Percentiles rank a stretch among this genome's conserved stretches.
Evolutionary conservation across 2,113 vertebrate genomes (phyloP).

Genomic region (Uropsilus gracilis): DNA sequence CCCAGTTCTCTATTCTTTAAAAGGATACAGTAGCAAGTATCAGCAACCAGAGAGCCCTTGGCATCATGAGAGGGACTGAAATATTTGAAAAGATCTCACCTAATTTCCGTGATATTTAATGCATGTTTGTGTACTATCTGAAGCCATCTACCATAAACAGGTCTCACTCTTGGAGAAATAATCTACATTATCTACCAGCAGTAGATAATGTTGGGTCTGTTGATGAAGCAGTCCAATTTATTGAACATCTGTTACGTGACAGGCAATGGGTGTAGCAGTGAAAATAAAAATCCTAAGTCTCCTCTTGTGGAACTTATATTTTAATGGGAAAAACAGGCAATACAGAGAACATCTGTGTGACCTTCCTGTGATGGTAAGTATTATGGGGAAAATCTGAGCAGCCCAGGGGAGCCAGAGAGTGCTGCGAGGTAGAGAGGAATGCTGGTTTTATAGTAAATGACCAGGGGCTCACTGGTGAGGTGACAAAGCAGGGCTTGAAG

Average conservation of each 20-base stretch:
- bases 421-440: not conserved
- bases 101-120: not conserved
- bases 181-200: not conserved
- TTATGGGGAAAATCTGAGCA: conserved; percentile 12
- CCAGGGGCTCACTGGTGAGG: conserved; percentile 16
- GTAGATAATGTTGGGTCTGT: not conserved
- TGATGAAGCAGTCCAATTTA: not conserved
- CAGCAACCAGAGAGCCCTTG: not conserved
- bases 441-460: not conserved
- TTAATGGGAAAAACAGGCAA: not conserved
- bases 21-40: not conserved
- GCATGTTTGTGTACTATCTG: not conserved
- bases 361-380: not conserved
- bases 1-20: not conserved
- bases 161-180: not conserved
- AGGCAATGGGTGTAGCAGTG: not conserved
- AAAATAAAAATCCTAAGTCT: not conserved
- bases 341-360: not conserved
- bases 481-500: not conserved
- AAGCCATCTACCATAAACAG: not conserved
- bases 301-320: not conserved
- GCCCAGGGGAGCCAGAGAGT: not conserved
- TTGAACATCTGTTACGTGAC: not conserved
- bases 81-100: not conserved
- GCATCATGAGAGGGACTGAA: not conserved